phyloP scores from a whole-genome alignment of 2,888 invertebrate species.

The Dilophus febrilis region DNA sequence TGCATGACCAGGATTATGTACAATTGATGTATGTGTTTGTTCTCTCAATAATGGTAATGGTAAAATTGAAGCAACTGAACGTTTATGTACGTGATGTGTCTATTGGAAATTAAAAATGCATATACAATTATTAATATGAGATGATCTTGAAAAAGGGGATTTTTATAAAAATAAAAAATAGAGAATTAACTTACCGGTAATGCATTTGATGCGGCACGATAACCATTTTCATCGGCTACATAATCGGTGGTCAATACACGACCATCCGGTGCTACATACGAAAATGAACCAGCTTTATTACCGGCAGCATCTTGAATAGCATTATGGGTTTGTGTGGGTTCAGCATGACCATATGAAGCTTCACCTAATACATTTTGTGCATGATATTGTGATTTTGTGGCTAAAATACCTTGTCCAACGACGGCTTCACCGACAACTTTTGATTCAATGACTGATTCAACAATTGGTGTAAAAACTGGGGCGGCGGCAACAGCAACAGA shows the following conservation, averaged over 20 bases:
- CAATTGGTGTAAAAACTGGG: constrained; percentile 9
- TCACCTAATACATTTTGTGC: constrained; percentile 29
- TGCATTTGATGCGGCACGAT: constrained; percentile 30
- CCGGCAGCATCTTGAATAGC: constrained; percentile 26
- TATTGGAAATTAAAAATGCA: constrained; percentile 8
- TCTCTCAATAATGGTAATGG: constrained; percentile 12
- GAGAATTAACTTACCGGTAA: constrained; percentile 16
- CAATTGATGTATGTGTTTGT: constrained; percentile 24
- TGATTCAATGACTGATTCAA: not conserved
- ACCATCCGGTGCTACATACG: constrained; percentile 32
- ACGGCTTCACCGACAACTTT: constrained; percentile 6
- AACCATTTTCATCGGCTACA: constrained; percentile 29
- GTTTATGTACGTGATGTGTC: constrained; percentile 8
- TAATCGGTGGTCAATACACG: constrained; percentile 28
- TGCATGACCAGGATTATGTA: constrained; percentile 30
- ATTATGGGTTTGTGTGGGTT: constrained; percentile 25
- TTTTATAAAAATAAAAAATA: constrained; percentile 6
- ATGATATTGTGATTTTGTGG: constrained; percentile 26
- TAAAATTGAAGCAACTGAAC: constrained; percentile 6
- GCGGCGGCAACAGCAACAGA: constrained; percentile 4
- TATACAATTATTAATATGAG: too few relatives aligned
- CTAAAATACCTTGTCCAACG: constrained; percentile 10
- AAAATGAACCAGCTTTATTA: constrained; percentile 29
- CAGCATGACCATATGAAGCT: constrained; percentile 26
- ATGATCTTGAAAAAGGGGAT: too few relatives aligned